Base-by-base conservation (phyloP, 2,888 invertebrate species). In the Hermodice carunculata region DNA sequence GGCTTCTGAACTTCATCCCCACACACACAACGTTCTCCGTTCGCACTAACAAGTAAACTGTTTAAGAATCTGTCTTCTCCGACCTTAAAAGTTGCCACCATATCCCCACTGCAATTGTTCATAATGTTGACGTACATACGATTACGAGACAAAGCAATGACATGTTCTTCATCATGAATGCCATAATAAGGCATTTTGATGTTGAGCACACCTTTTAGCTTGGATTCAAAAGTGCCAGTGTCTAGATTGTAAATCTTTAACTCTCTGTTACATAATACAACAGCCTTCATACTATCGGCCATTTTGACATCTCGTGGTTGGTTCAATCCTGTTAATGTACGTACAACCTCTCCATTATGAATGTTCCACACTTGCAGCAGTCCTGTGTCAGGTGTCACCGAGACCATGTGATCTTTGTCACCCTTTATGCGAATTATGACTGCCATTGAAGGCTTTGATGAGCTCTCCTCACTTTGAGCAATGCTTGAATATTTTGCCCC, bases 1-100 rank as follows among this genome's bases (percentile, higher is more conserved):
- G 95, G 95, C 84, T 94, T 95, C 86, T 95, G 94, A 1, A 94
- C 94, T 88, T 95, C 95, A 85, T 95, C 95, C 6, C 95, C 95
- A 82, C 95, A 95, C 1, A 95, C 94, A 69, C 94, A 89, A 58
- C 94, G 91, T 81, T 93, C 91, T 82, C 95, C 95, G 87, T 95
- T 94, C 57, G 93, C 94, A 57, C 94, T 94, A 61, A 94, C 94
- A 65, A 95, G 90, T 75, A 95, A 87, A 4, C 94, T 94, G 86
- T 95, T 94, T 14, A 95, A 90, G 86, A 95, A 95, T 71, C 95
- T 90, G 86, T 95, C 94, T 86, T 95, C 95, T 1, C 95, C 95
- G 64, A 80, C 87, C 79, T 95, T 95, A 86, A 95, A 95, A 0
- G 94, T 94, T 11, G 95, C 92, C 52, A 92, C 92, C 78, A 92